phyloP scores from a whole-genome alignment of 2,797 vertebrate species.

The Lepilemur septentrionalis region DNA sequence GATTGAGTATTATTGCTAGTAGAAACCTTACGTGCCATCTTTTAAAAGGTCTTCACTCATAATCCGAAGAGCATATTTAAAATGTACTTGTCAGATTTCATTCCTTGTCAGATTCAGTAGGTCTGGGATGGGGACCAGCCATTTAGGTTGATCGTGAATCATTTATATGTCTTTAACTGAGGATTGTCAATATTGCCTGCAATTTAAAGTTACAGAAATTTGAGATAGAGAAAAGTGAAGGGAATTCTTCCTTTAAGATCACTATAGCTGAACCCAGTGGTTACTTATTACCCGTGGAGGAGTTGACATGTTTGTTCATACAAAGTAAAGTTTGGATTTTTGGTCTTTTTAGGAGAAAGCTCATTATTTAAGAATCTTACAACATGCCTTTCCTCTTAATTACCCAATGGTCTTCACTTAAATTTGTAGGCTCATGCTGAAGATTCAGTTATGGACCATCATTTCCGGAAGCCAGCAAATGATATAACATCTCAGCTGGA shows the following conservation, averaged over 20 bases:
- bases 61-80: neutral
- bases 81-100: neutral
- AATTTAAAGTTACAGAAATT: neutral
- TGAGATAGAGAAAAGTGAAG: neutral
- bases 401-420: neutral
- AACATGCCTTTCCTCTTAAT: neutral
- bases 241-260: neutral
- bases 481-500: constrained; percentile 99
- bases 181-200: neutral
- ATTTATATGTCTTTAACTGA: neutral
- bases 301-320: neutral
- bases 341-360: neutral
- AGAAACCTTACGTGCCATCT: neutral
- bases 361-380: neutral
- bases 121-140: neutral
- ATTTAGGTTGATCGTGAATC: neutral
- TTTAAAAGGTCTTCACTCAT: neutral
- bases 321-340: neutral
- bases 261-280: neutral
- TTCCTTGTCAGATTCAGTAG: neutral
- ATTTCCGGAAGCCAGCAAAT: constrained; percentile 99
- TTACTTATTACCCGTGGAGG: neutral
- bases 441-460: constrained; percentile 93
- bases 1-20: neutral
- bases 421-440: constrained; percentile 87